Percentiles rank a stretch among this genome's conserved stretches.
These are phyloP conservation scores for Ormyrus labotus DNA, from an alignment of 2,888 invertebrate genomes.

Conservation along the genomic window DNA sequence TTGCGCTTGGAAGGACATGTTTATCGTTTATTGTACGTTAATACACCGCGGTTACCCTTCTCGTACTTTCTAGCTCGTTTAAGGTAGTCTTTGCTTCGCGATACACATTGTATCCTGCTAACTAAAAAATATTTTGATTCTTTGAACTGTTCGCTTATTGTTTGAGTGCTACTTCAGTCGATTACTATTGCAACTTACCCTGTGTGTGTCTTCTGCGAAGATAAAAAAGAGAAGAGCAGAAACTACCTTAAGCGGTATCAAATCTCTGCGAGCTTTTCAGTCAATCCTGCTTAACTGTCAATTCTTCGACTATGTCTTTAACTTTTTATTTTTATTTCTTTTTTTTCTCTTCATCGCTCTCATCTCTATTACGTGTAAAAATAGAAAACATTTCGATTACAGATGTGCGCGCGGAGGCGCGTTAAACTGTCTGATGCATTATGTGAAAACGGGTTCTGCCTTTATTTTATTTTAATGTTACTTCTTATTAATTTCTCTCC, in stretches of 20 bases:
- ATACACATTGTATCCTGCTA: neutral
- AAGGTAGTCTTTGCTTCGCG: constrained; percentile 46
- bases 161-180: neutral
- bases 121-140: too few relatives aligned
- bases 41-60: constrained; percentile 62
- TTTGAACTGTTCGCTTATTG: too few relatives aligned
- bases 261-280: neutral
- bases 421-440: constrained; percentile 53
- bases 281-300: constrained; percentile 20
- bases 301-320: constrained; percentile 36
- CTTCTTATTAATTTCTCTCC: constrained; percentile 19
- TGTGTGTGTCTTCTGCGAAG: neutral
- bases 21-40: constrained; percentile 71
- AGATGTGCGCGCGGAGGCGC: constrained; percentile 62
- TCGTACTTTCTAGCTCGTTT: constrained; percentile 50
- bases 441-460: constrained; percentile 48
- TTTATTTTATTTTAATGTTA: constrained; percentile 15
- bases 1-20: constrained; percentile 74
- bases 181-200: neutral
- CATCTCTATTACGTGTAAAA: constrained; percentile 69
- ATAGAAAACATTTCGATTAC: constrained; percentile 74
- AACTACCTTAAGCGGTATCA: constrained; percentile 35
- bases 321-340: constrained; percentile 6
- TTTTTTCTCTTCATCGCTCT: constrained; percentile 29
- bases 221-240: constrained; percentile 25